These are phyloP conservation scores for Bucorvus abyssinicus DNA, from an alignment of 2,797 vertebrate genomes.

Conservation along the genomic window DNA sequence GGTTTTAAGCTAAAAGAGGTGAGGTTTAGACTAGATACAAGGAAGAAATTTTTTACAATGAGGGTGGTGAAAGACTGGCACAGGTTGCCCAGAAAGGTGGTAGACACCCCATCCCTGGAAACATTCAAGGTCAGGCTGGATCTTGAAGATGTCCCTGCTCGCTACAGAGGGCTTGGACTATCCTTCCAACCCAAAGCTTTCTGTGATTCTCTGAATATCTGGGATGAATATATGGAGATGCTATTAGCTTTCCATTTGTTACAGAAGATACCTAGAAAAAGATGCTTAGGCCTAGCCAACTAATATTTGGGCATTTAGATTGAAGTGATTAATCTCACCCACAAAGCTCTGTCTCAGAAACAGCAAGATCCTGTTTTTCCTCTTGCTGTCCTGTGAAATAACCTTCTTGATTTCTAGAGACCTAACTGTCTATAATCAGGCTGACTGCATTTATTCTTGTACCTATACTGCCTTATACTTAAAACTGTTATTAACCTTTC, in stretches of 20 bases:
- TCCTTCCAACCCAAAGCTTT: too few species aligned
- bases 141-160: too few species aligned
- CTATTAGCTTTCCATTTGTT: neutral
- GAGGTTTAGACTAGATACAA: too few species aligned
- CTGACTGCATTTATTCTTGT: neutral
- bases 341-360: neutral
- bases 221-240: neutral
- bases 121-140: too few species aligned
- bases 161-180: too few species aligned
- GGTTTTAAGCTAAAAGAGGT: too few species aligned
- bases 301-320: neutral
- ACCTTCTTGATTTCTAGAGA: neutral
- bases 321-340: neutral
- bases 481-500: neutral
- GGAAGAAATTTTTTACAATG: too few species aligned
- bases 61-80: too few species aligned
- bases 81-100: too few species aligned
- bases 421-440: neutral
- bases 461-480: neutral
- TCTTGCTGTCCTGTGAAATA: neutral
- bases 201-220: neutral
- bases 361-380: neutral
- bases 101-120: too few species aligned
- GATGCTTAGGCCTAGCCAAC: neutral
- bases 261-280: neutral